phyloP scores from a whole-genome alignment of 2,888 invertebrate species.

The Ferrisia virgata region DNA sequence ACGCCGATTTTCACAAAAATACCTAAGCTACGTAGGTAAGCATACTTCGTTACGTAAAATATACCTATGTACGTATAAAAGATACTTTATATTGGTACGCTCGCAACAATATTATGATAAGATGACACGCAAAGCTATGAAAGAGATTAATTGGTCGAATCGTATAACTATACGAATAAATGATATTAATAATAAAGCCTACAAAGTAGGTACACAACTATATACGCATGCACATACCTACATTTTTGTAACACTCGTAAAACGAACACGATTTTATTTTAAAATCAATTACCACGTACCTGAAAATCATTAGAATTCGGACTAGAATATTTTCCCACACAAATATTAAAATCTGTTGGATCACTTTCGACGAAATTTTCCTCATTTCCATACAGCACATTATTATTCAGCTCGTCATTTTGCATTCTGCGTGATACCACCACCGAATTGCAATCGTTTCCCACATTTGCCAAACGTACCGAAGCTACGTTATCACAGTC shows the following conservation, averaged over 20 bases:
- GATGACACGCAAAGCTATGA: background rate
- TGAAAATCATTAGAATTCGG: background rate
- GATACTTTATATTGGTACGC: background rate
- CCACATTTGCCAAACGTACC: background rate
- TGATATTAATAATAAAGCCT: no score
- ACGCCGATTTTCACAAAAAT: background rate
- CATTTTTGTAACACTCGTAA: background rate
- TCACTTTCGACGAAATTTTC: background rate
- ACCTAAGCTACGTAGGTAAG: background rate
- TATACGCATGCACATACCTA: background rate
- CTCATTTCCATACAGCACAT: background rate
- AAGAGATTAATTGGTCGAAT: background rate
- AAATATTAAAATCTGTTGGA: background rate
- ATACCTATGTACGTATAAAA: no score
- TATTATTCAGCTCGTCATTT: background rate
- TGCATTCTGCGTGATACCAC: background rate
- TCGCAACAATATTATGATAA: background rate
- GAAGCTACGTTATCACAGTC: constrained; percentile 26
- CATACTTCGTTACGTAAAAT: background rate
- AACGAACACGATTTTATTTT: background rate
- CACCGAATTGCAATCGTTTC: background rate
- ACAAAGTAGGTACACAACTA: background rate
- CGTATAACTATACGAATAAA: background rate
- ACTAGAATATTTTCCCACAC: background rate
- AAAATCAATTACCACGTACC: background rate